These are phyloP conservation scores for Grammomys surdaster DNA, from an alignment of 2,113 vertebrate species.

Conservation along the genomic window DNA sequence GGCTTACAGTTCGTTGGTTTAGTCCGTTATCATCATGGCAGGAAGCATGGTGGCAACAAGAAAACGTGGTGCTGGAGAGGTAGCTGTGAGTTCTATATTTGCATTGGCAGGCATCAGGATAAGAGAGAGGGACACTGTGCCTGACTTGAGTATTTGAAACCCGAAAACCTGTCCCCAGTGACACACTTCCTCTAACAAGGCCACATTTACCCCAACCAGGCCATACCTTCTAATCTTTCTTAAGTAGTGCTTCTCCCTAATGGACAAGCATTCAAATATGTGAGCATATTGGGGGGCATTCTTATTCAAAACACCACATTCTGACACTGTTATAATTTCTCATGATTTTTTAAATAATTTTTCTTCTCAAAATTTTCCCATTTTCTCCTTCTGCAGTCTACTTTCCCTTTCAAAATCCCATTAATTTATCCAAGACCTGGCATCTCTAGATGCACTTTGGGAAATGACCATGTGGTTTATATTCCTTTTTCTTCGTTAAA, in stretches of 20 bases:
- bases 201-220: background rate
- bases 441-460: background rate
- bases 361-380: too few species aligned
- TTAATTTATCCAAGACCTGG: slow-evolving; percentile 25
- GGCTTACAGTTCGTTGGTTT: background rate
- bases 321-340: background rate
- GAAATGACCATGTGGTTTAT: background rate
- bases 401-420: background rate
- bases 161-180: too few species aligned
- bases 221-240: background rate
- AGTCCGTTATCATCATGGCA: background rate
- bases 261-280: background rate
- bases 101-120: background rate
- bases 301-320: background rate
- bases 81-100: background rate
- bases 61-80: background rate
- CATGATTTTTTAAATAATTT: background rate
- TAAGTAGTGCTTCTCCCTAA: background rate
- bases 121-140: background rate
- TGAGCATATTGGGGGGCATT: background rate
- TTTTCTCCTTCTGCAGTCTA: background rate
- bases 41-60: background rate
- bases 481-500: slow-evolving; percentile 44
- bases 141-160: background rate
- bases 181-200: background rate